Conservation (phyloP, 1,140 invertebrate genomes). For the Drepana arcuata region DNA sequence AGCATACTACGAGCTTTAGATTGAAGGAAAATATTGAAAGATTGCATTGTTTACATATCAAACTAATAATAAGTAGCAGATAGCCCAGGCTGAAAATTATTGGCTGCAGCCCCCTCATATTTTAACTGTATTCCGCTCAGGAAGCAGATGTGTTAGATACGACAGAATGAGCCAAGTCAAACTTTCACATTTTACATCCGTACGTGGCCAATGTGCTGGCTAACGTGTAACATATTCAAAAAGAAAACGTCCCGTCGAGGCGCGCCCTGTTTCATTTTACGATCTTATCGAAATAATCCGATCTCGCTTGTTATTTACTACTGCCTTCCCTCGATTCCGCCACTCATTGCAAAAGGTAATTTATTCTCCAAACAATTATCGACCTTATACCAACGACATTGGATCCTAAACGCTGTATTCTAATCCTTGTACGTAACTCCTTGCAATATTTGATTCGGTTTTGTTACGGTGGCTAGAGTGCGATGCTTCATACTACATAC, state of each 20-base stretch:
- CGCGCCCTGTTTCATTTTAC: slow-evolving; percentile 66
- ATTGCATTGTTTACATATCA: no score
- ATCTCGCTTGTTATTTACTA: slow-evolving; percentile 68
- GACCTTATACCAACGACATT: slow-evolving; percentile 32
- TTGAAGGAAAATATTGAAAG: no score
- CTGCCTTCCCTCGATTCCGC: slow-evolving; percentile 49
- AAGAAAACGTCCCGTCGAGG: slow-evolving; percentile 51
- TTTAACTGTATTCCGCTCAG: slow-evolving; percentile 6
- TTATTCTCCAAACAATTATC: slow-evolving; percentile 28
- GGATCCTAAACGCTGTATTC: slow-evolving; percentile 30
- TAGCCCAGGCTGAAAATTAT: no score
- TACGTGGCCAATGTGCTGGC: slow-evolving; percentile 27
- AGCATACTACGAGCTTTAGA: no score
- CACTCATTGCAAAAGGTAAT: slow-evolving; percentile 28
- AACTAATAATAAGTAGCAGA: no score
- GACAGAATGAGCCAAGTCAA: slow-evolving; percentile 21
- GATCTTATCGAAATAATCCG: slow-evolving; percentile 71
- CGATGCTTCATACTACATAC: slow-evolving; percentile 21
- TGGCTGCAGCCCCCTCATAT: no score
- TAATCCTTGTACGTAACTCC: slow-evolving; percentile 25
- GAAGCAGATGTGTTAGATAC: slow-evolving; percentile 7
- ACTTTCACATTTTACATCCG: slow-evolving; percentile 26
- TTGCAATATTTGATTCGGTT: slow-evolving; percentile 25
- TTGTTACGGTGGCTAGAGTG: slow-evolving; percentile 25
- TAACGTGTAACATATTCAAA: slow-evolving; percentile 51